A percentile compares a stretch with the other conserved stretches of the same genome.
Evolutionary conservation across 1,140 invertebrate species (phyloP).

Genomic region (Cherax destructor): DNA sequence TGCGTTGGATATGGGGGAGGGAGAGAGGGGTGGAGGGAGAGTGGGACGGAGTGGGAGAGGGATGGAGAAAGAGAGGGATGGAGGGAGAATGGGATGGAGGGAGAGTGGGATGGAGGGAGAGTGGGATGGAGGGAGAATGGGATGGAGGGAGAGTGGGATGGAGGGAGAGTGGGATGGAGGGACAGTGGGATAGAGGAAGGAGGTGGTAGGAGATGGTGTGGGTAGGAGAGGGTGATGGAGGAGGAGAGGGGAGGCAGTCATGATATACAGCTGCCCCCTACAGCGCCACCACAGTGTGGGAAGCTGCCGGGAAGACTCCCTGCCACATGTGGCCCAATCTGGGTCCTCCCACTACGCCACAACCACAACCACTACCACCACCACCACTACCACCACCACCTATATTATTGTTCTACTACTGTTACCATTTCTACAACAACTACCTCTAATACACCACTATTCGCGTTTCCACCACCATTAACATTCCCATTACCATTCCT

Average conservation of each 20-base stretch:
- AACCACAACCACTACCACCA: not conserved
- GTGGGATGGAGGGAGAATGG: too few relatives aligned
- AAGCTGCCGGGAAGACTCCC: slow-evolving; percentile 18
- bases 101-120: too few relatives aligned
- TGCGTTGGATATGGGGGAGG: too few relatives aligned
- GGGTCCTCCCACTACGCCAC: not conserved
- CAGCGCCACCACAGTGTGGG: slow-evolving; percentile 24
- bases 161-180: too few relatives aligned
- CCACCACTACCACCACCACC: not conserved
- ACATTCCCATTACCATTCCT: not conserved
- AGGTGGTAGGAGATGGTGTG: too few relatives aligned
- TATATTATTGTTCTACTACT: not conserved
- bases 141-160: too few relatives aligned
- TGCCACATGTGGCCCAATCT: not conserved
- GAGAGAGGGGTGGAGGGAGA: too few relatives aligned
- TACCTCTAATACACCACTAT: not conserved
- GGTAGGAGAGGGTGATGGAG: slow-evolving; percentile 24
- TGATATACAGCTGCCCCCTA: slow-evolving; percentile 40
- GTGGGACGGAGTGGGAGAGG: too few relatives aligned
- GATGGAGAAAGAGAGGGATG: too few relatives aligned
- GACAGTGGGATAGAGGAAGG: too few relatives aligned
- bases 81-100: too few relatives aligned
- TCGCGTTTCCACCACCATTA: not conserved
- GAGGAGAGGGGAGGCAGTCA: not conserved
- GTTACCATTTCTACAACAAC: not conserved